Conservation (phyloP, 2,113 vertebrate species). For the Phrynosoma platyrhinos region DNA sequence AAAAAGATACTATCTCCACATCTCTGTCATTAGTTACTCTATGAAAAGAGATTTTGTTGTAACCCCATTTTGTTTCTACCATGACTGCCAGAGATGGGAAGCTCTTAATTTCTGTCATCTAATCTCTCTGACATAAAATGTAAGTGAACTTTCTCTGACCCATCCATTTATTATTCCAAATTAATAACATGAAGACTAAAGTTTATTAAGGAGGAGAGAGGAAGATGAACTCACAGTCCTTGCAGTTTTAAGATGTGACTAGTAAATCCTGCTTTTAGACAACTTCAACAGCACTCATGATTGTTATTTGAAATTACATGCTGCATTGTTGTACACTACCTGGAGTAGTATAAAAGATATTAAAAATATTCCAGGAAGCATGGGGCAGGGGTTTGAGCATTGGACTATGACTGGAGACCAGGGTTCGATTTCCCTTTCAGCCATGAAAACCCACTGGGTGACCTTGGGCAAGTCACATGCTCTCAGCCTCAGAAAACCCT, state of each 20-base stretch:
- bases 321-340: not conserved
- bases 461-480: no score
- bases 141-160: slow-evolving; percentile 44
- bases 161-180: slow-evolving; percentile 30
- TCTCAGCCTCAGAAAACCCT: no score
- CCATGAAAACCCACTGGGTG: no score
- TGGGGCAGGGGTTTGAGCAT: no score
- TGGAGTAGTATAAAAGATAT: not conserved
- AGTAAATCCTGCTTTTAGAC: slow-evolving; percentile 39
- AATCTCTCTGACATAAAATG: slow-evolving; percentile 14
- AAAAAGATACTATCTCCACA: slow-evolving; percentile 37
- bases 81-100: not conserved
- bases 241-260: slow-evolving; percentile 24
- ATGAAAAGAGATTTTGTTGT: slow-evolving; percentile 48
- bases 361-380: not conserved
- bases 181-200: slow-evolving; percentile 36
- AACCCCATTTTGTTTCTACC: slow-evolving; percentile 36
- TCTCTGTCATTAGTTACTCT: slow-evolving; percentile 36
- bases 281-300: not conserved
- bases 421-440: no score
- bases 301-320: not conserved
- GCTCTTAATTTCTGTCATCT: slow-evolving; percentile 45
- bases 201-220: slow-evolving; percentile 33
- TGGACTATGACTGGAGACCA: no score
- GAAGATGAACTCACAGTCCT: slow-evolving; percentile 35